phyloP scores from a whole-genome alignment of 53 echinoderm and acorn worm species.

The Zoroaster sp. region DNA sequence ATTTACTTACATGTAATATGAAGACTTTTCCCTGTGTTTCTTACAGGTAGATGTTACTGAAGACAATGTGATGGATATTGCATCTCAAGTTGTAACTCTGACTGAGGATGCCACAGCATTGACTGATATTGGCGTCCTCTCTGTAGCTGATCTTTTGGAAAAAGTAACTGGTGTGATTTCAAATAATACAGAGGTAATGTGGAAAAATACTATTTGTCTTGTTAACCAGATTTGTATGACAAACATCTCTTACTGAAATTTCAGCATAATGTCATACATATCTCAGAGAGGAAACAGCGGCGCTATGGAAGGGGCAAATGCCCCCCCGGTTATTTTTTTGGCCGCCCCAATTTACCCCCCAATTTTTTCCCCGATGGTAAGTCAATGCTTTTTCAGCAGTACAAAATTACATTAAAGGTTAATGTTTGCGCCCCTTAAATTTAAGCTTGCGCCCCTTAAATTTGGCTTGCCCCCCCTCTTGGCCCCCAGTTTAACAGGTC shows the following conservation, averaged over 20 bases:
- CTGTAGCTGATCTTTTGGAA: slow-evolving; percentile 40
- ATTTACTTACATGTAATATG: too few relatives aligned
- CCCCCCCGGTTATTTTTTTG: too few relatives aligned
- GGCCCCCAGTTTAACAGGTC: too few relatives aligned
- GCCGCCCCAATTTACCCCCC: too few relatives aligned
- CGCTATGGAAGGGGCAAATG: neutral
- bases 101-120: slow-evolving; percentile 46
- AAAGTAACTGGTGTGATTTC: slow-evolving; percentile 48
- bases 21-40: neutral
- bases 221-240: neutral
- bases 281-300: neutral
- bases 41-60: slow-evolving; percentile 38
- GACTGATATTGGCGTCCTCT: slow-evolving; percentile 45
- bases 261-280: neutral
- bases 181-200: slow-evolving; percentile 42
- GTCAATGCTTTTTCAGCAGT: too few relatives aligned
- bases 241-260: neutral
- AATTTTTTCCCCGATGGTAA: too few relatives aligned
- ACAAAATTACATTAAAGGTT: too few relatives aligned
- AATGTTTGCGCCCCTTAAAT: too few relatives aligned
- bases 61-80: slow-evolving; percentile 56
- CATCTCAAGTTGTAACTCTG: slow-evolving; percentile 34
- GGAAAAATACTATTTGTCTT: neutral
- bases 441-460: too few relatives aligned
- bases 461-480: too few relatives aligned